These are phyloP conservation scores for Catagonus wagneri DNA, from an alignment of 2,113 vertebrate genomes.

Conservation along the genomic window DNA sequence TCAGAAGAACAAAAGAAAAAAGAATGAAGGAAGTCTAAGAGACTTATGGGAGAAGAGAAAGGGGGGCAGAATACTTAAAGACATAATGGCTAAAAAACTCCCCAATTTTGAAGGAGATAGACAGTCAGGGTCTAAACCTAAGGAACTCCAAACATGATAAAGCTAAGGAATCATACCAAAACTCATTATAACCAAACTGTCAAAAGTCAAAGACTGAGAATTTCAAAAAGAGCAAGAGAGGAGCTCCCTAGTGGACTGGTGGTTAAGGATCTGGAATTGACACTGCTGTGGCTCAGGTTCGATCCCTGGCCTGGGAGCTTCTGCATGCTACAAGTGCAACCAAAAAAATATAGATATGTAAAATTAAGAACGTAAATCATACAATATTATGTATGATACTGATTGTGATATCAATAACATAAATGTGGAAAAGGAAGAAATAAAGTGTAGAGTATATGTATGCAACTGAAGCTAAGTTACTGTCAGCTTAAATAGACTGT, in stretches of 20 bases:
- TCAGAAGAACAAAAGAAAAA: background rate
- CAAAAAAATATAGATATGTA: no score
- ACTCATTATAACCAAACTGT: background rate
- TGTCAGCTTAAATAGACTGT: background rate
- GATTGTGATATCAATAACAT: background rate
- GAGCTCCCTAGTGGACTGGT: background rate
- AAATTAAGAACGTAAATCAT: no score
- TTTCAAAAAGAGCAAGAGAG: background rate
- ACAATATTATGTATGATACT: no score
- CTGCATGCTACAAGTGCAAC: no score
- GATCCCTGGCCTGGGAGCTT: no score
- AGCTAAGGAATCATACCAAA: background rate
- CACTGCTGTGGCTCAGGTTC: no score
- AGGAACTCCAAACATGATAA: background rate
- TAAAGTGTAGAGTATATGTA: background rate
- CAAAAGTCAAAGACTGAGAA: background rate
- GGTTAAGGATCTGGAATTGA: no score
- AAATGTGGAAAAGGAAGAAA: background rate
- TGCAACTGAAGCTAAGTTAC: background rate
- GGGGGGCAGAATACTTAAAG: background rate
- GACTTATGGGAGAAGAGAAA: background rate
- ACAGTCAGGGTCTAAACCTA: background rate
- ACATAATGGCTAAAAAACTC: background rate
- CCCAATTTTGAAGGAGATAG: background rate
- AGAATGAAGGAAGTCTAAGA: background rate